These are phyloP conservation scores for Caenorhabditis tropicalis DNA, from an alignment of 1,140 invertebrate genomes.

Conservation along the genomic window DNA sequence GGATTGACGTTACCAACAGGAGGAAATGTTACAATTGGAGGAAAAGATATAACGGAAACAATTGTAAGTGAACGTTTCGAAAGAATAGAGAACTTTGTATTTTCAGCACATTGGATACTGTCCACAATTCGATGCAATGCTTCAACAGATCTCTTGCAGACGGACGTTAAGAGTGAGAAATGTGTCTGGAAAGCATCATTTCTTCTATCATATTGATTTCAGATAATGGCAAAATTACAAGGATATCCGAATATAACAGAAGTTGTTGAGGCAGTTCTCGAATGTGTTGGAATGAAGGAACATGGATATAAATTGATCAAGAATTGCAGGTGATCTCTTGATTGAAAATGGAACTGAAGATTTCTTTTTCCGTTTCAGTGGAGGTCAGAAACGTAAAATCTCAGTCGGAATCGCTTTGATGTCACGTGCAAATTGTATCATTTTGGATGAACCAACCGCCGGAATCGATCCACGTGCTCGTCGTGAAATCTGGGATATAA, in stretches of 20 bases:
- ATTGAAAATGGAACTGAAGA: not conserved
- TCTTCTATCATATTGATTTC: not conserved
- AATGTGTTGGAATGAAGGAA: constrained; percentile 48
- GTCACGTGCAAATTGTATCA: constrained; percentile 73
- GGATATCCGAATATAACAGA: constrained; percentile 64
- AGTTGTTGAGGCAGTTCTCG: constrained; percentile 42
- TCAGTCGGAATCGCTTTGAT: constrained; percentile 75
- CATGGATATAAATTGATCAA: constrained; percentile 53
- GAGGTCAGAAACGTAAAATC: constrained; percentile 74
- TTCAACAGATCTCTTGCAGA: constrained; percentile 73
- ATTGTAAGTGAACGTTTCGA: constrained; percentile 7
- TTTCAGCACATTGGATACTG: constrained; percentile 79
- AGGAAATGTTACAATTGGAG: constrained; percentile 75
- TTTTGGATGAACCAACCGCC: constrained; percentile 76
- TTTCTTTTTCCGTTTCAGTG: constrained; percentile 65
- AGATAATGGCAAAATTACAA: constrained; percentile 75
- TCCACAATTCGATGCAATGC: constrained; percentile 78
- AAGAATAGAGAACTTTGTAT: no score
- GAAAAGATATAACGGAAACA: constrained; percentile 34
- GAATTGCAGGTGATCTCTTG: not conserved
- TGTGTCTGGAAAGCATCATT: not conserved
- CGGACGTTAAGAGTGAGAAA: constrained; percentile 73
- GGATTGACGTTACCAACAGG: constrained; percentile 78
- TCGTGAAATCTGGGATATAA: constrained; percentile 75
- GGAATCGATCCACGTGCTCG: constrained; percentile 76